Percentiles rank a stretch among this genome's conserved stretches.
These are phyloP conservation scores for Dastarcus helophoroides DNA, from an alignment of 2,888 invertebrate genomes.

Conservation along the genomic window DNA sequence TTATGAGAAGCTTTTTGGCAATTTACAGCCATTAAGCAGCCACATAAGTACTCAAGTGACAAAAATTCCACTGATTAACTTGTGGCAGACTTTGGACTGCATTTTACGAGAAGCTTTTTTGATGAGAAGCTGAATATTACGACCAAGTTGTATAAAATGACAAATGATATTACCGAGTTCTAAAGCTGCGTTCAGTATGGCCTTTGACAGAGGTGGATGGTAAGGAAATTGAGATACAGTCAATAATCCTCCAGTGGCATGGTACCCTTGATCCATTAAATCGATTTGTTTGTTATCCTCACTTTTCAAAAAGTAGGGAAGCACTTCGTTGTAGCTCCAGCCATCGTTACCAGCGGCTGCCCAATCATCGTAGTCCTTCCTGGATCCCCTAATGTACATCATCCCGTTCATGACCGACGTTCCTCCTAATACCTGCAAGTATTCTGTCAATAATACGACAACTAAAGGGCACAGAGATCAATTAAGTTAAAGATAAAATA, in stretches of 20 bases:
- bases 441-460: too few relatives aligned
- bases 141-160: slow-evolving; percentile 10
- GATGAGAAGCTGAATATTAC: too few relatives aligned
- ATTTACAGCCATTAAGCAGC: too few relatives aligned
- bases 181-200: slow-evolving; percentile 65
- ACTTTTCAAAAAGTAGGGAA: slow-evolving; percentile 81
- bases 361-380: slow-evolving; percentile 82
- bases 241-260: slow-evolving; percentile 64
- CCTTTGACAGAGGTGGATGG: slow-evolving; percentile 71
- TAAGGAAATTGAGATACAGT: slow-evolving; percentile 75
- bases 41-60: too few relatives aligned
- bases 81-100: too few relatives aligned
- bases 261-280: slow-evolving; percentile 64
- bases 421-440: slow-evolving; percentile 74
- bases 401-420: slow-evolving; percentile 92
- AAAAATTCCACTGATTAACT: too few relatives aligned
- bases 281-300: slow-evolving; percentile 66
- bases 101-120: too few relatives aligned
- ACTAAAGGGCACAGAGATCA: too few relatives aligned
- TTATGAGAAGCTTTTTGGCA: too few relatives aligned
- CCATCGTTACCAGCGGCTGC: slow-evolving; percentile 74
- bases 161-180: slow-evolving; percentile 49
- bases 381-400: slow-evolving; percentile 88
- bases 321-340: slow-evolving; percentile 80
- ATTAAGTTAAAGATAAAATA: too few relatives aligned